Evolutionary conservation across 2,888 invertebrate species (phyloP), one percentile per base, ranked within the genome.

Genomic region (Tanypteryx hageni): DNA sequence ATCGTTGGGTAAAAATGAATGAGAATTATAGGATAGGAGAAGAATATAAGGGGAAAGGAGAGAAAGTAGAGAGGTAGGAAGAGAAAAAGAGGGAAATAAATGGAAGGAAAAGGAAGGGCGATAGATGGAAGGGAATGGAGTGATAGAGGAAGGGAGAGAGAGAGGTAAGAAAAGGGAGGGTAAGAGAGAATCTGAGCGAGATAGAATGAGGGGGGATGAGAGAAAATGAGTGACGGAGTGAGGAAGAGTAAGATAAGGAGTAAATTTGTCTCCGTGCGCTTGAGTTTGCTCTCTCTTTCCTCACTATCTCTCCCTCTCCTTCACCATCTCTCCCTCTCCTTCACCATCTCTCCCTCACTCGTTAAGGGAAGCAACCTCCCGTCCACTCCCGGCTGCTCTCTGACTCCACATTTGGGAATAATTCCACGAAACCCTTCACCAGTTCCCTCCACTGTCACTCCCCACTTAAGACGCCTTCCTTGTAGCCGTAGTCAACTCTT

Each of bases 401-500:
- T 5, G 44, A 44, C 44, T 76, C 76, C 76, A 76, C 76, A 76
- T 76, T 76, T 76, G 76, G 76, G 76, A 76, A 76, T 27, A 76
- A 76, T 76, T 76, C 76, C 76, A 76, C 76, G 76, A 76, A 76
- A 76, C 76, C 76, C 76, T 76, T 27, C 27, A 27, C 76, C 22
- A 27, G 13, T 76, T 76, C 22, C 27, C 76, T 76, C 27, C 18
- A 44, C 44, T 44, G 44, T 44, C 44, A 3, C 44, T 44, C 44
- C 44, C 44, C 44, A 44, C 44, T 44, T 44, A 11, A 18, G n/a
- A n/a, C 68, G 68, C 68, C 27, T 22, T 76, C 76, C 76, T 13
- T 76, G 27, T 76, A 44, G 44, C 44, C 44, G 44, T 44, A 44
- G 44, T 44, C 44, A 44, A 27, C 76, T 76, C 76, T 76, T 76